Base-by-base conservation (phyloP, 2,888 invertebrate species). In the Ferdinandea cuprea region DNA sequence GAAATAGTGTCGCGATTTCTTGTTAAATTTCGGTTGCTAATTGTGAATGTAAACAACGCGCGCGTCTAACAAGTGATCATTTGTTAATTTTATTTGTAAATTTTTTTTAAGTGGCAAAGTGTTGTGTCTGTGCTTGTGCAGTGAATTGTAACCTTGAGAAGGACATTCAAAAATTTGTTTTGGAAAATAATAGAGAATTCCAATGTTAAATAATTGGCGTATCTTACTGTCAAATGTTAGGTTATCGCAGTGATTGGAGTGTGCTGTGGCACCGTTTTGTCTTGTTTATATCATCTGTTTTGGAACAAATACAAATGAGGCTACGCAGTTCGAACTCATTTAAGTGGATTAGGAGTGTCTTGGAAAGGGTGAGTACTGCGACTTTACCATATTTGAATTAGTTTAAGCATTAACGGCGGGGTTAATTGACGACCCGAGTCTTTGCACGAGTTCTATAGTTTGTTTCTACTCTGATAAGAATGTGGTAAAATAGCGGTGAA, bases 231-330 rank as follows among this genome's bases (percentile, higher is more conserved):
- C 63, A 73, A 86, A 87, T 87, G 87, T 85, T 87, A 83, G 81
- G 76, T 52, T 74, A 66, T 83, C 63, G 78, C 74, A 83, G 85
- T 76, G 83, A 85, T 72, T 86, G 63, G 40, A 85, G 87, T 66
- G 86, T 86, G 86, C 87, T 87, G 86, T 87, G 89, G 87, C 89
- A 89, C 86, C 88, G 87, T 85, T 78, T 90, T 86, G 86, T 87
- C 54, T 28, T 88, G 85, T 59, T 89, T 76, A 85, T 89, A 86
- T 86, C 88, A 59, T 86, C 88, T 50, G 74, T 88, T 66, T 89
- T 86, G 85, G 87, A 87, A 68, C 85, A 61, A 58, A 83, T 86
- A 74, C 86, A 80, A 71, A 90, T 89, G 89, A 88, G 89, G 79
- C 86, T 90, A 19, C 86, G 86, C 50, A 88, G 87, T 63, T 86